Evolutionary conservation across 2,888 invertebrate species (phyloP), one percentile per base, ranked within the genome.

Genomic region (Euplagia quadripunctaria): DNA sequence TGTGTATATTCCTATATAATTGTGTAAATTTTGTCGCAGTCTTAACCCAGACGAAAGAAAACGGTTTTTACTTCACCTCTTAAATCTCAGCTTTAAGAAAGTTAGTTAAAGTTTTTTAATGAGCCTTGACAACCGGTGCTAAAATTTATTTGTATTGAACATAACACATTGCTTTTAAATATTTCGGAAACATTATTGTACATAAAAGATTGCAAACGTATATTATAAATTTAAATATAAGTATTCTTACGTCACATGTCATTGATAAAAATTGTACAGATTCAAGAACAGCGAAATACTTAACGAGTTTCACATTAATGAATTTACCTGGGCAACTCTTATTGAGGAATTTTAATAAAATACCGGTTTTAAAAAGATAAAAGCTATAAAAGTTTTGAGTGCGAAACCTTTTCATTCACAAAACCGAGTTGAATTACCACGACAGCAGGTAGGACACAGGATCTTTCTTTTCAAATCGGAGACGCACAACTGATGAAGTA

Each of bases 381-480:
- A n/a, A 9, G 16, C n/a, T 51, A 72, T 67, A 66, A 52, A 63
- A 6, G 20, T 31, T 61, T 67, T 70, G 20, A 55, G 64, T 58
- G 31, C 7, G 7, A 20, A 74, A 41, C 31, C 0, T 76, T 72
- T 81, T 83, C 83, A 81, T 85, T 83, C 82, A 83, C 64, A 70
- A 81, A 85, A 76, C 2, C 12, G 71, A 79, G 68, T 66, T 73
- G 71, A 75, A 31, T 66, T 51, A 41, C 41, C 9, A 51, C 41
- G 31, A 31, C 43, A 14, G 20, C 61, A 61, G 31, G 31, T 31
- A 61, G 58, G 20, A 58, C 4, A 9, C 20, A 58, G 5, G 20
- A 58, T 12, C 58, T 58, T 20, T 58, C 58, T 20, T 12, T 20
- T 55, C 55, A n/a, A 55, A 7, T n/a, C 11, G 11, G 11, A 55